A percentile compares a stretch with the other conserved stretches of the same genome.
phyloP scores from a whole-genome alignment of 2,888 invertebrate genomes.

The Drosophila paucipuncta region DNA sequence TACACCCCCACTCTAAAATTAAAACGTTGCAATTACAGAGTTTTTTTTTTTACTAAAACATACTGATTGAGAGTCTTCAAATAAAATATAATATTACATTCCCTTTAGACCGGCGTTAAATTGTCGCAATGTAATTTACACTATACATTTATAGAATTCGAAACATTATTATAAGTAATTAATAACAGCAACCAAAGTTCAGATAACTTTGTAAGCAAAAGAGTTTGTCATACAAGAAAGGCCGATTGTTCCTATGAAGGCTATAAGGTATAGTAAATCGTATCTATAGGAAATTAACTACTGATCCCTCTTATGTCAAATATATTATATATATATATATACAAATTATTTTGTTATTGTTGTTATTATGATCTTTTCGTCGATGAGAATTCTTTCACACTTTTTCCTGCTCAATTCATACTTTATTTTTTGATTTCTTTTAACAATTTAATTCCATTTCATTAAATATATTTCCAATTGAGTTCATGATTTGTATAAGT shows the following conservation, averaged over 20 bases:
- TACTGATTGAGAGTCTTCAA: background rate
- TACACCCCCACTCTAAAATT: background rate
- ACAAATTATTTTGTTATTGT: background rate
- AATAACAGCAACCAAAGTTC: too few species aligned
- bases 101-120: background rate
- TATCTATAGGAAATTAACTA: background rate
- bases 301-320: background rate
- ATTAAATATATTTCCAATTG: background rate
- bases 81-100: background rate
- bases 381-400: background rate
- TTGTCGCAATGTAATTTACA: background rate
- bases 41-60: background rate
- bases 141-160: background rate
- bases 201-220: too few species aligned
- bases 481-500: constrained; percentile 2
- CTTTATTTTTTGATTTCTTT: background rate
- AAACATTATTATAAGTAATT: background rate
- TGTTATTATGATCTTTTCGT: background rate
- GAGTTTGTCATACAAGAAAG: too few species aligned
- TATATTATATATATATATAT: background rate
- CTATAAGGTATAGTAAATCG: too few species aligned
- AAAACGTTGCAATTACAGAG: background rate
- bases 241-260: too few species aligned
- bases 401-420: background rate
- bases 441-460: background rate